Evolutionary conservation across 2,113 vertebrate species (phyloP).

Genomic region (Astatoreochromis straeleni): DNA sequence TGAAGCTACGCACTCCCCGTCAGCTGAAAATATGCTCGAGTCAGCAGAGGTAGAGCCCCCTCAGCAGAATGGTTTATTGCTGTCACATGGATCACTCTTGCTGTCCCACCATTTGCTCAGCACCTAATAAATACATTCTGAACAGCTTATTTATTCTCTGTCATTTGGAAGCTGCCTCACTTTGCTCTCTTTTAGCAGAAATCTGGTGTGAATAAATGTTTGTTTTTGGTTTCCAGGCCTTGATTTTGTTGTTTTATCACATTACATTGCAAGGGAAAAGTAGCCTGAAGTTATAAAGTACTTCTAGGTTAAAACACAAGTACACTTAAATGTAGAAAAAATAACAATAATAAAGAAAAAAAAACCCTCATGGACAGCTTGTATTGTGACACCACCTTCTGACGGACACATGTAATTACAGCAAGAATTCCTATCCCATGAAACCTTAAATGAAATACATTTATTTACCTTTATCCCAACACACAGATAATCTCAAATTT

Average conservation of each 20-base stretch:
- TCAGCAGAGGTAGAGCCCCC: constrained; percentile 13
- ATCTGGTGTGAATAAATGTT: neutral
- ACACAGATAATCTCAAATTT: neutral
- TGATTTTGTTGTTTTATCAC: neutral
- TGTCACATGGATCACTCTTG: neutral
- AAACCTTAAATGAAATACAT: neutral
- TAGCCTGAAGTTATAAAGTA: neutral
- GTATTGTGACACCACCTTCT: neutral
- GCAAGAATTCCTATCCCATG: neutral
- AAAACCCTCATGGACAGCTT: neutral
- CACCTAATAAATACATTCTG: constrained; percentile 6
- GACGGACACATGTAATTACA: neutral
- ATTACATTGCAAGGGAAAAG: neutral
- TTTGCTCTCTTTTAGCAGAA: neutral
- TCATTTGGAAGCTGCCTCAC: neutral
- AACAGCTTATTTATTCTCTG: neutral
- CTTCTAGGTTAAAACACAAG: neutral
- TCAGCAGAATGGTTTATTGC: constrained; percentile 8
- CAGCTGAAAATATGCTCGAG: constrained; percentile 45
- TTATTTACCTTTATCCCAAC: neutral
- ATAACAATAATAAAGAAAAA: neutral
- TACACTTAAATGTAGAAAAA: neutral
- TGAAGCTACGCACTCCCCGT: constrained; percentile 20
- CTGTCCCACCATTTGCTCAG: neutral
- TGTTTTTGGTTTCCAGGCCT: neutral